Base-by-base conservation (phyloP, 2,888 invertebrate species). In the Abrostola triplasia region DNA sequence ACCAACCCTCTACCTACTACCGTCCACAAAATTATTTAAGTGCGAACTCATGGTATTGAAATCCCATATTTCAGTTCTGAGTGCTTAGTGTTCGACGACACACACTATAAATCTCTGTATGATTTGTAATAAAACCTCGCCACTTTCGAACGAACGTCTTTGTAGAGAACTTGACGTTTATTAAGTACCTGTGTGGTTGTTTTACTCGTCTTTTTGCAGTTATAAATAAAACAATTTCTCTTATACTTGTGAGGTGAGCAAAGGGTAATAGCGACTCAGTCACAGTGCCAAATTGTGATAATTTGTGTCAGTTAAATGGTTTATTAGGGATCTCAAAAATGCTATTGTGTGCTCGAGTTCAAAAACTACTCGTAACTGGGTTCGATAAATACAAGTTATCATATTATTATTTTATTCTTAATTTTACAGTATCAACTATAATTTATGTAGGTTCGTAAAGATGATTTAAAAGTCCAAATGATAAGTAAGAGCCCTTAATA, bases 81-180 rank as follows among this genome's bases (percentile, higher is more conserved):
- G 83, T 84, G 75, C 83, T 81, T 81, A 81, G 79, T 68, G 78
- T 80, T 84, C 80, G 78, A 71, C 69, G 80, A 84, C 85, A 82
- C 82, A 82, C 83, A 79, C 85, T 81, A 84, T 89, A 88, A 88
- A 89, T 88, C 83, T 80, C 68, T 10, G 67, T 84, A 85, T 84
- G 84, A 88, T 86, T 88, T 86, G 85, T 85, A 86, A 86, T 85
- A 85, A 88, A 83, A 80, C 80, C 83, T 80, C 74, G 51, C 80
- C 78, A 73, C 71, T 70, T 73, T 74, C 65, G 67, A 68, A 76
- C 67, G 77, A 81, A 73, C 67, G 67, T 70, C 67, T 77, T 73
- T 70, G 77, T 77, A 69, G 50, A 61, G 60, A 62, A 65, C 51
- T 60, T 56, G 69, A 65, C 67, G 70, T 77, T 77, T 73, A 67